Conservation (phyloP, 2,797 vertebrate genomes). For the Phataginus tetradactyla region DNA sequence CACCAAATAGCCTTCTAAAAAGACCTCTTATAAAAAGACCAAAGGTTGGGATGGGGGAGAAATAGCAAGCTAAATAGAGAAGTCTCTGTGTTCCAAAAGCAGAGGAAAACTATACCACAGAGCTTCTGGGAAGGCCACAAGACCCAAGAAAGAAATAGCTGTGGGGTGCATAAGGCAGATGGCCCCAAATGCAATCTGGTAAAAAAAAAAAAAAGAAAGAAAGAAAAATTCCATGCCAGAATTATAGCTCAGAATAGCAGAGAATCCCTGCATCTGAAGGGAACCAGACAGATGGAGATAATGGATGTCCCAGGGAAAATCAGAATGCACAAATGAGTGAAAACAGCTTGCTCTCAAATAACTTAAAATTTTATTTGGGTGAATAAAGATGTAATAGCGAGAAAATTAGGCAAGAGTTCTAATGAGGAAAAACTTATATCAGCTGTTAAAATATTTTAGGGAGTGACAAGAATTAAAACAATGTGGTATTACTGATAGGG, state of each 20-base stretch:
- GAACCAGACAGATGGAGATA: not conserved
- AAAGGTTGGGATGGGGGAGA: not conserved
- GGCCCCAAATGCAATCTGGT: not conserved
- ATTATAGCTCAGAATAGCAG: not conserved
- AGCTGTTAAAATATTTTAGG: not conserved
- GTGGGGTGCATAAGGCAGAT: not conserved
- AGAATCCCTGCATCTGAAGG: conserved; percentile 12
- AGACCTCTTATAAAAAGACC: not conserved
- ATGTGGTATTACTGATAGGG: not conserved
- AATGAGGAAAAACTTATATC: not conserved
- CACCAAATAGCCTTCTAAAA: not conserved
- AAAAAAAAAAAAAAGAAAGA: not conserved
- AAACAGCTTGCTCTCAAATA: not conserved
- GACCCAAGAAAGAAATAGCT: not conserved
- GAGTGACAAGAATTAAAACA: not conserved
- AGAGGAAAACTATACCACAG: not conserved
- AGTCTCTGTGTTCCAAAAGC: not conserved
- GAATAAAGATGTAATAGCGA: not conserved
- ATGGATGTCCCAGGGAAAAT: not conserved
- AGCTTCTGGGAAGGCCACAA: not conserved
- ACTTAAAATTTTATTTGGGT: not conserved
- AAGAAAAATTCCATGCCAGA: not conserved
- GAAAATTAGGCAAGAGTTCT: not conserved
- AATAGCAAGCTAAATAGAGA: not conserved
- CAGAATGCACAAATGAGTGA: not conserved